Base-by-base conservation (phyloP, 2,797 vertebrate species). In the Sebastolobus altivelis region DNA sequence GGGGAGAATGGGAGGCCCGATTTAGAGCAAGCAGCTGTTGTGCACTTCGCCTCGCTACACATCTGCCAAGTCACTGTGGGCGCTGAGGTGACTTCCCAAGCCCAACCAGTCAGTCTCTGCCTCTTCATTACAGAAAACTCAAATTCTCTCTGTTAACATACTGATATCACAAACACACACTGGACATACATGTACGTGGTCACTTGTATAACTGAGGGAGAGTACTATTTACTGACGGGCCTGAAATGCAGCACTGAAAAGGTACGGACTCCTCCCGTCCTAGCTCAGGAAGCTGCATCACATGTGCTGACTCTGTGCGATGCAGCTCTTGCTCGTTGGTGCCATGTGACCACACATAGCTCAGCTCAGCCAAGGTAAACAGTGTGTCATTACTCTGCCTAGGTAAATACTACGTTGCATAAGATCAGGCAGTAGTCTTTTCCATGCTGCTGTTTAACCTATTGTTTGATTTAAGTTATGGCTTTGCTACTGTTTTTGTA, bases 21-120 rank as follows among this genome's bases (percentile, higher is more conserved):
- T 93, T 93, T 93, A 94, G 93, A 93, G 86, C 88, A 69, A 92
- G 82, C 95, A 95, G 94, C 94, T 95, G 94, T 92, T 94, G 84
- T 82, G 75, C 81, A 86, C 81, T 77, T 88, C 52, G 67, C 88
- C 77, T 76, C 40, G 7, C 84, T 79, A 75, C 87, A 94, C 93
- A 95, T 93, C 93, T 94, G 94, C 92, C 93, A 94, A 92, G 90
- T 93, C 90, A 92, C 85, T 83, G 87, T 90, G 84, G 79, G 90
- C 40, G 61, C 78, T 54, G 82, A 93, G 91, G 91, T 94, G 93
- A 95, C 88, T 92, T 79, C 78, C 87, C 68, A 35, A 60, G 70
- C 79, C 69, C 75, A 31, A 84, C 18, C 29, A 22, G 59, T 65
- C 72, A 22, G 22, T 18, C 78, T 62, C 70, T 31, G 38, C 33